These are phyloP conservation scores for Hylyphantes graminicola DNA, from an alignment of 1,140 invertebrate genomes.

Conservation along the genomic window DNA sequence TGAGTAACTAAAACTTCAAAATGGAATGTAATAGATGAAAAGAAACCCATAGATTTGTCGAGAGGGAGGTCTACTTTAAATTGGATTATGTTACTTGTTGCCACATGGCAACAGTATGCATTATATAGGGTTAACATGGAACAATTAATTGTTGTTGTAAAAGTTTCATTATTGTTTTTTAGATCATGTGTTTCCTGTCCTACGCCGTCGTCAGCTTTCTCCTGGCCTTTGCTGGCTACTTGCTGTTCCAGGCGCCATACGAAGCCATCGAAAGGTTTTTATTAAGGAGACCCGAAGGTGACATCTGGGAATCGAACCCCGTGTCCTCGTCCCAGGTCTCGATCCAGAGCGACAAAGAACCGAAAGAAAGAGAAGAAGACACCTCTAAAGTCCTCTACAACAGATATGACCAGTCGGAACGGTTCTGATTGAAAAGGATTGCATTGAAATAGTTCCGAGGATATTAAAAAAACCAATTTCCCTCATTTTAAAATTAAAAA, in stretches of 20 bases:
- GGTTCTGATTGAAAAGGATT: not conserved
- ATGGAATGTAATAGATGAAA: too few relatives aligned
- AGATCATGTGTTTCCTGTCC: slow-evolving; percentile 45
- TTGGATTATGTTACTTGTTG: too few relatives aligned
- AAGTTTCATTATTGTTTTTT: not conserved
- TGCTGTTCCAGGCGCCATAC: slow-evolving; percentile 32
- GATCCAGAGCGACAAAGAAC: not conserved
- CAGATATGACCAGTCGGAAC: slow-evolving; percentile 1
- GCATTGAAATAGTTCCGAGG: not conserved
- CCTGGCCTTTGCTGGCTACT: slow-evolving; percentile 27
- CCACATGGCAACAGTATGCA: too few relatives aligned
- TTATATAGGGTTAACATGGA: too few relatives aligned
- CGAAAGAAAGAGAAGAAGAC: not conserved
- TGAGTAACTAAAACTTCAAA: too few relatives aligned
- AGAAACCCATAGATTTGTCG: too few relatives aligned
- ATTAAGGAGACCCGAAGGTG: not conserved
- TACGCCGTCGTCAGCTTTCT: slow-evolving; percentile 16
- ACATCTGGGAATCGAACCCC: slow-evolving; percentile 17
- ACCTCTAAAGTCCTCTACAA: slow-evolving; percentile 25
- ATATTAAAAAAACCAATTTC: too few relatives aligned
- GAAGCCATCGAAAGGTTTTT: slow-evolving; percentile 1
- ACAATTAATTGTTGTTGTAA: too few relatives aligned
- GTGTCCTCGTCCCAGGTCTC: slow-evolving; percentile 2
- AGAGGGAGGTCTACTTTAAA: too few relatives aligned
- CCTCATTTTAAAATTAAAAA: too few relatives aligned